Conservation (phyloP, 1,140 invertebrate species). For the Philopotamus ludificatus region DNA sequence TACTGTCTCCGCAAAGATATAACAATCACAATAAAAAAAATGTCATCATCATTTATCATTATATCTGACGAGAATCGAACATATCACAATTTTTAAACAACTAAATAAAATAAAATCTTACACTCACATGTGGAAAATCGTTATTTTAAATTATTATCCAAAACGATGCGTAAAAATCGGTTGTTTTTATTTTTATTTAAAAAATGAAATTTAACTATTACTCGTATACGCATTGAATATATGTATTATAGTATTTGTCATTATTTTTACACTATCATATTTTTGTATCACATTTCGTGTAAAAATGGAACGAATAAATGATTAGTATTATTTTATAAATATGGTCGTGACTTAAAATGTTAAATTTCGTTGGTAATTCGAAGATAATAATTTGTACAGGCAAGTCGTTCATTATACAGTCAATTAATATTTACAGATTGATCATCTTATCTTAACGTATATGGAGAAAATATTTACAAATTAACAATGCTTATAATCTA, state of each 20-base stretch:
- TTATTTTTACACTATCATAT: neutral
- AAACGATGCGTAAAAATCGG: too few species aligned
- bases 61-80: too few species aligned
- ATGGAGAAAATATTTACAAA: neutral
- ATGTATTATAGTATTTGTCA: neutral
- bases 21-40: too few species aligned
- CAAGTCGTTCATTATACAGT: slow-evolving; percentile 31
- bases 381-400: slow-evolving; percentile 39
- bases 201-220: slow-evolving; percentile 23
- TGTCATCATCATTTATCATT: too few species aligned
- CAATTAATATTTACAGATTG: slow-evolving; percentile 20
- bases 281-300: neutral
- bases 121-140: too few species aligned
- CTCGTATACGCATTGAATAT: slow-evolving; percentile 32
- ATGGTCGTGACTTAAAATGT: slow-evolving; percentile 24
- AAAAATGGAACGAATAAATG: slow-evolving; percentile 20
- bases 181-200: neutral
- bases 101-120: too few species aligned
- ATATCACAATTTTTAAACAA: neutral
- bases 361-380: slow-evolving; percentile 40
- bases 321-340: slow-evolving; percentile 11
- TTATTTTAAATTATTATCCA: too few species aligned
- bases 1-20: too few species aligned
- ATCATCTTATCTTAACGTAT: neutral
- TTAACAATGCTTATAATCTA: neutral